Conservation (phyloP, 2,113 vertebrate species). For the Arizona elegans region DNA sequence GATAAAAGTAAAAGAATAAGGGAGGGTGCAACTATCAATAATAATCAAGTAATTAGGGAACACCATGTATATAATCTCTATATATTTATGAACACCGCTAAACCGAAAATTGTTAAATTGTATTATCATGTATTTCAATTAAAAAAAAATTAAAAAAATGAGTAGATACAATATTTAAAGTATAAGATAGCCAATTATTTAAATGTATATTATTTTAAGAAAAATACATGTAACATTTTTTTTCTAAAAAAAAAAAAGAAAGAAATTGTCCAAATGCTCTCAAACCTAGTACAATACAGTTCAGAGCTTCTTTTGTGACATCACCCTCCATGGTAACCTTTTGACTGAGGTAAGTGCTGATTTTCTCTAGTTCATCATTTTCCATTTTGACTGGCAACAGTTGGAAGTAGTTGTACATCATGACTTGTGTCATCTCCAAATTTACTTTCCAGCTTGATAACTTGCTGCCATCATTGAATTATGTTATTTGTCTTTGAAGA, state of each 20-base stretch:
- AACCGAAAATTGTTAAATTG: too few species aligned
- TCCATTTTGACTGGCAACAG: neutral
- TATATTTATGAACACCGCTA: too few species aligned
- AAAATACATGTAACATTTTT: slow-evolving; percentile 4
- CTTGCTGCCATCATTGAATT: neutral
- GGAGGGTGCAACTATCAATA: too few species aligned
- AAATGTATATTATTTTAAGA: neutral
- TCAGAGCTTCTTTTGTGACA: neutral
- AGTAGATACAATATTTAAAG: neutral
- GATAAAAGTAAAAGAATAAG: too few species aligned
- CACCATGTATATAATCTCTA: too few species aligned
- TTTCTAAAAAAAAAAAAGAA: neutral
- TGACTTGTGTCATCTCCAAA: neutral
- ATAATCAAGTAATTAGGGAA: too few species aligned
- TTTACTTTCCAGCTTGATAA: neutral
- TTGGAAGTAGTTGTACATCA: neutral
- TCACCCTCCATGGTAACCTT: neutral
- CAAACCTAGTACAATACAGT: neutral
- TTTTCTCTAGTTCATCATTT: neutral
- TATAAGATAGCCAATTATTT: neutral
- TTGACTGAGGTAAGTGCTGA: neutral
- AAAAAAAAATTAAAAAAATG: neutral
- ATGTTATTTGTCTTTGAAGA: neutral
- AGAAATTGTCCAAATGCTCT: too few species aligned
- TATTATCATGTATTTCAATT: too few species aligned